phyloP scores from a whole-genome alignment of 2,797 vertebrate species.

The Syndactyla subalaris region DNA sequence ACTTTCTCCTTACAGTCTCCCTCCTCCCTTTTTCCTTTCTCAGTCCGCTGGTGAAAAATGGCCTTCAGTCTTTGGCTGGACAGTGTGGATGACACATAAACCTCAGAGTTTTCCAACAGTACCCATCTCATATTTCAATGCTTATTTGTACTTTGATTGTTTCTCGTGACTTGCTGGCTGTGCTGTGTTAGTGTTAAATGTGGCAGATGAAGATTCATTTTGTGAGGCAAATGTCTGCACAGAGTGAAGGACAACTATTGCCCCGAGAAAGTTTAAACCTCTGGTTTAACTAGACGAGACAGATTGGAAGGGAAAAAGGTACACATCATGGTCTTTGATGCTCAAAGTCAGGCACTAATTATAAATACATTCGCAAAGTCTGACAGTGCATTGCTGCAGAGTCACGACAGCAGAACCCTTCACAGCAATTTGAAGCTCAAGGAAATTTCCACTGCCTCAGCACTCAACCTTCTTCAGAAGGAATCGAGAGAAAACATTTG shows the following conservation, averaged over 20 bases:
- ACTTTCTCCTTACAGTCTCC: neutral
- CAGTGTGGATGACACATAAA: neutral
- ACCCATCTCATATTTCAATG: neutral
- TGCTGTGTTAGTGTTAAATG: neutral
- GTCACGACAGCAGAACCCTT: neutral
- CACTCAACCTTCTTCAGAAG: neutral
- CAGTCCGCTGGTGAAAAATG: neutral
- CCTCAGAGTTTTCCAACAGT: neutral
- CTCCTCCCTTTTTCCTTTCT: neutral
- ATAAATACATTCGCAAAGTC: neutral
- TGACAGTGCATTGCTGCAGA: neutral
- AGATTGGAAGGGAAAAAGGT: neutral
- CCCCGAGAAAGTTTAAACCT: constrained; percentile 1
- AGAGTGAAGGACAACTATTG: neutral
- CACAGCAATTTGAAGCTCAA: neutral
- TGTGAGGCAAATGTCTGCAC: neutral
- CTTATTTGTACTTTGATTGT: neutral
- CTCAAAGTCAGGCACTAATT: neutral
- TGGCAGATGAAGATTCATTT: neutral
- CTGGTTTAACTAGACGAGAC: constrained; percentile 1
- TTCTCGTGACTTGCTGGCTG: neutral
- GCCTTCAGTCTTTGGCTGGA: constrained; percentile 14
- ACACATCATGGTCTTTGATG: neutral
- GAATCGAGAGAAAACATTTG: neutral
- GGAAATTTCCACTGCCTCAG: constrained; percentile 18